Conservation (phyloP, 2,888 invertebrate species). For the Helleia helle region DNA sequence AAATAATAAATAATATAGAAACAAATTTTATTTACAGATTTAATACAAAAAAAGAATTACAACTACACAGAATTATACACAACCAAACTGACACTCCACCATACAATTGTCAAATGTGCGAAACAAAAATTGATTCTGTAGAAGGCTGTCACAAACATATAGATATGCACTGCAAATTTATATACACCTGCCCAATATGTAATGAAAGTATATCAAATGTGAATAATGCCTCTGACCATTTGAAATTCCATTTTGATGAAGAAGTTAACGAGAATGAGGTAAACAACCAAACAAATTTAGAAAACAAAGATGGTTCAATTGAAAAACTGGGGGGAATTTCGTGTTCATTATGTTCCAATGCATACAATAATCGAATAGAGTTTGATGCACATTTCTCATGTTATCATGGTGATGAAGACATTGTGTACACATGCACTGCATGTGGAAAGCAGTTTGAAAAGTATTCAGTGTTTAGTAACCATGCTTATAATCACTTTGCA, state of each 20-base stretch:
- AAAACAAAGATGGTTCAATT: conserved; percentile 52
- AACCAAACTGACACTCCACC: conserved; percentile 40
- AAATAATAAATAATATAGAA: not conserved
- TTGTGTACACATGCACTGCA: conserved; percentile 71
- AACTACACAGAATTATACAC: conserved; percentile 46
- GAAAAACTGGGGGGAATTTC: conserved; percentile 57
- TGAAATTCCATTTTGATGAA: conserved; percentile 47
- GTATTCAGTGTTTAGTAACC: conserved; percentile 66
- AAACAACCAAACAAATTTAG: conserved; percentile 30
- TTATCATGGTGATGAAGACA: conserved; percentile 44
- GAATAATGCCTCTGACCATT: conserved; percentile 36
- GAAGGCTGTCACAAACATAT: conserved; percentile 49
- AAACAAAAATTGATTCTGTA: conserved; percentile 32
- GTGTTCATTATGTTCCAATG: conserved; percentile 67
- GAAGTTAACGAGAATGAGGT: conserved; percentile 23
- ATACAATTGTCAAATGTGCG: conserved; percentile 43
- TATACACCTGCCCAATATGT: conserved; percentile 55
- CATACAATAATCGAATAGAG: conserved; percentile 61
- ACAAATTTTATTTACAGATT: conserved; percentile 34
- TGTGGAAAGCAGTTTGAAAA: conserved; percentile 71
- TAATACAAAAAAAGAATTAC: conserved; percentile 42
- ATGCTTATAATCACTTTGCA: conserved; percentile 69
- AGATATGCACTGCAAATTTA: conserved; percentile 39
- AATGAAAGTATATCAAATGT: conserved; percentile 35
- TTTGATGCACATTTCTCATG: conserved; percentile 68